Evolutionary conservation across 2,888 invertebrate species (phyloP).

Genomic region (Drosophila neoperkinsi): DNA sequence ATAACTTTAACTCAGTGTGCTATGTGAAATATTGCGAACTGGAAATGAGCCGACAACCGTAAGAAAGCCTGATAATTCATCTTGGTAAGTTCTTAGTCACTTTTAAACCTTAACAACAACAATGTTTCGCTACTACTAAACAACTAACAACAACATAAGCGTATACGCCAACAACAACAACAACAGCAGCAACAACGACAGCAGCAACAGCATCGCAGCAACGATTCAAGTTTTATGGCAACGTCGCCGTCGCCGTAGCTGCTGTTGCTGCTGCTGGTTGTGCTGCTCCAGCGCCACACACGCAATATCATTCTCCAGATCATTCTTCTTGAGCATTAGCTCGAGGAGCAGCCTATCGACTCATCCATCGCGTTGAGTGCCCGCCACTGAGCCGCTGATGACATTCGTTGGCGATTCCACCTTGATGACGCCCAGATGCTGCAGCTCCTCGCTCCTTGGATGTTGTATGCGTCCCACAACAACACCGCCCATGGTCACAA

Average conservation of each 20-base stretch:
- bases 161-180: slow-evolving; percentile 65
- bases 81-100: slow-evolving; percentile 63
- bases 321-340: slow-evolving; percentile 77
- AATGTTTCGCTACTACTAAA: slow-evolving; percentile 81
- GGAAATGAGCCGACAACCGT: slow-evolving; percentile 2
- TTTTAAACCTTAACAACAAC: slow-evolving; percentile 77
- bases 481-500: slow-evolving; percentile 83
- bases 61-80: slow-evolving; percentile 48
- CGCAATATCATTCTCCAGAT: slow-evolving; percentile 42
- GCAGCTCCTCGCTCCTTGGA: slow-evolving; percentile 71
- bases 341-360: slow-evolving; percentile 80
- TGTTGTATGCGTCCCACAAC: slow-evolving; percentile 81
- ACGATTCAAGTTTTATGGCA: slow-evolving; percentile 29
- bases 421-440: slow-evolving; percentile 81
- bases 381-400: slow-evolving; percentile 28
- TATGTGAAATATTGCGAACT: slow-evolving; percentile 11
- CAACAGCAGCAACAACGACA: slow-evolving; percentile 32
- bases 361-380: slow-evolving; percentile 80
- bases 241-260: slow-evolving; percentile 23
- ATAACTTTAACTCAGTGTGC: not conserved
- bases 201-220: slow-evolving; percentile 2
- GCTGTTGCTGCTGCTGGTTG: slow-evolving; percentile 27
- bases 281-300: slow-evolving; percentile 34
- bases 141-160: slow-evolving; percentile 82
- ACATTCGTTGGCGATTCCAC: slow-evolving; percentile 77